Percentiles rank a stretch among this genome's conserved stretches.
Conservation (phyloP, 2,888 invertebrate species). For the Meteorus colon region DNA sequence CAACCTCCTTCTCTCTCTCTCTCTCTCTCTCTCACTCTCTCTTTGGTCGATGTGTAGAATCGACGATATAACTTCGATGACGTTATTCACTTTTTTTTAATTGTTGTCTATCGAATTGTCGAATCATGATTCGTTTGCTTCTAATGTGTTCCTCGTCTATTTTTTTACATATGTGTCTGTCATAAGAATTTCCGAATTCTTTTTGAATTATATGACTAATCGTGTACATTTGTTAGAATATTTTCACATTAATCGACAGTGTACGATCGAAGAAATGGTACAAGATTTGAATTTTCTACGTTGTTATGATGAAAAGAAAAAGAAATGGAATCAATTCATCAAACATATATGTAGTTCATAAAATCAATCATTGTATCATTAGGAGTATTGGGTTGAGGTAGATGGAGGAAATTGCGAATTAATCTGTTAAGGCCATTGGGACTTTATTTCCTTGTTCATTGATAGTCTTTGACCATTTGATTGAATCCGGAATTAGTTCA, state of each 20-base stretch:
- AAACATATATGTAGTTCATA: slow-evolving; percentile 41
- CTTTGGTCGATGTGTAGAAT: background rate
- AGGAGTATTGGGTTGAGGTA: background rate
- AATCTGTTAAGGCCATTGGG: background rate
- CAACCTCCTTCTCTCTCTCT: background rate
- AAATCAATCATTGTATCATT: slow-evolving; percentile 36
- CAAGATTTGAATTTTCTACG: background rate
- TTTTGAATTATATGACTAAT: slow-evolving; percentile 25
- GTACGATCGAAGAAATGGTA: background rate
- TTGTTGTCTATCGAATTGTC: background rate
- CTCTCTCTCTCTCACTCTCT: background rate
- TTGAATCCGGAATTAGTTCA: too few relatives aligned
- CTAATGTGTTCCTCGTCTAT: background rate
- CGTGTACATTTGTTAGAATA: slow-evolving; percentile 23
- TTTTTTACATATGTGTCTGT: background rate
- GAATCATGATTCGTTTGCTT: background rate
- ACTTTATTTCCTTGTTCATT: background rate
- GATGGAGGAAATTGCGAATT: background rate
- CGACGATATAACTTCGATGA: background rate
- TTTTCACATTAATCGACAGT: slow-evolving; percentile 21
- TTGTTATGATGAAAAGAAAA: background rate
- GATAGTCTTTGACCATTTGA: background rate
- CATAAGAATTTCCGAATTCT: slow-evolving; percentile 23
- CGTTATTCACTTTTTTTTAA: background rate
- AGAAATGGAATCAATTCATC: background rate